Base-by-base conservation (phyloP, 1,140 invertebrate genomes). In the Drosophila asahinai region DNA sequence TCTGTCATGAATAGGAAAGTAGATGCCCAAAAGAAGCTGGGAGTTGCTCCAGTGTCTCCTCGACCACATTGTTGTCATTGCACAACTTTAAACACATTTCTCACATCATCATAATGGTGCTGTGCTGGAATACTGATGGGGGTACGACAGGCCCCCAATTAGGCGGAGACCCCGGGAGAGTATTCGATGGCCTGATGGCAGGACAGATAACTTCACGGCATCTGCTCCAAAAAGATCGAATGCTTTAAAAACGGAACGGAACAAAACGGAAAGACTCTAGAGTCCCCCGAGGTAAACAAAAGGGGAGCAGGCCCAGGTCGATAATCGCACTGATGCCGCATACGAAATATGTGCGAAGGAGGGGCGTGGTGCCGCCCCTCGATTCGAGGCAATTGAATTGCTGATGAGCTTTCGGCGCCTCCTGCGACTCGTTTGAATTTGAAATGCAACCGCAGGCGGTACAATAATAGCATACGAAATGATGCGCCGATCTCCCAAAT, bases 401-500 rank as follows among this genome's bases (percentile, higher is more conserved):
- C 67, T 90, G 86, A 89, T 90, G 86, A 89, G 86, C 73, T 89
- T 64, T 66, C 82, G 67, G 80, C 80, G 80, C 62, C 77, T 80
- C 70, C 60, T 80, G 77, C 38, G 63, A 67, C 78, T 80, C 72
- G 63, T 77, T 86, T 89, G 84, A 89, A 89, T 90, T 81, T 84
- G 25, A 81, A 90, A 89, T 84, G 84, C 84, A 89, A 73, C 77
- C 81, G 62, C 66, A 74, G 81, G 81, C 81, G 59, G 65, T 72
- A 87, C 86, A 90, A 87, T 90, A 87, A 87, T 72, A 77, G 83
- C 83, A 86, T 86, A 86, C 83, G 55, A 73, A 73, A 83, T 86
- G 81, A 81, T 82, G 83, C 49, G 71, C 60, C 52, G 74, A 78
- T 78, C 71, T 73, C 57, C 54, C 70, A 86, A 80, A 86, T 81